Evolutionary conservation across 2,113 vertebrate species (phyloP), one percentile per base, ranked within the genome.

Genomic region (Corythoichthys intestinalis): DNA sequence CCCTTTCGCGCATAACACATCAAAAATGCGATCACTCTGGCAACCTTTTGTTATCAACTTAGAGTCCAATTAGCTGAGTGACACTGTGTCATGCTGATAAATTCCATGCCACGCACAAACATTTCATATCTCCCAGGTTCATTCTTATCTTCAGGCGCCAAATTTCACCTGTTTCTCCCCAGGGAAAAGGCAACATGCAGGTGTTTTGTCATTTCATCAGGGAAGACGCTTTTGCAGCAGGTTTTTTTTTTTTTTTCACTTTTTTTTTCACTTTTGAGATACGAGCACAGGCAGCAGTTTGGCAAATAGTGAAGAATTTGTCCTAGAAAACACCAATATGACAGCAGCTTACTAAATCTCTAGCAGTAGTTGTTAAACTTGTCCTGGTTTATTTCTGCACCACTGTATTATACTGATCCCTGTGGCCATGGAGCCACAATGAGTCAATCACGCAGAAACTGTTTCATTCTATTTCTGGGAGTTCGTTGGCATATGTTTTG

Each of bases 31-130:
- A 76, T 78, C 60, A 79, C 74, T 63, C 73, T 65, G 37, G 50
- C 59, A 72, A 81, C 80, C 76, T 77, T 72, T 72, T 81, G 76
- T 84, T 85, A 85, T 81, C 72, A 58, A 67, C 28, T 2, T 35
- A 1, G 44, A 68, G 77, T 71, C 79, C 72, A 83, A 84, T 85
- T 84, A 84, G 69, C 73, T 48, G 70, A 83, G 46, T 5, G 12
- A 57, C 83, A 60, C 73, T 70, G 79, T 66, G 72, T 83, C 77
- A 75, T 14, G 61, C 67, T 79, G 83, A 83, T 81, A 81, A 85
- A 72, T 72, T 65, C 68, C 35, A 39, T 47, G 67, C 70, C 61
- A 72, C 68, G 74, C 77, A 67, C 69, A 69, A 74, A 67, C 58
- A 62, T 64, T 66, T 48, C 67, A 56, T 50, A 58, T 62, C 38